Percentiles rank a stretch among this genome's conserved stretches.
These are phyloP conservation scores for Seira musarum DNA, from an alignment of 2,888 invertebrate genomes.

Conservation along the genomic window DNA sequence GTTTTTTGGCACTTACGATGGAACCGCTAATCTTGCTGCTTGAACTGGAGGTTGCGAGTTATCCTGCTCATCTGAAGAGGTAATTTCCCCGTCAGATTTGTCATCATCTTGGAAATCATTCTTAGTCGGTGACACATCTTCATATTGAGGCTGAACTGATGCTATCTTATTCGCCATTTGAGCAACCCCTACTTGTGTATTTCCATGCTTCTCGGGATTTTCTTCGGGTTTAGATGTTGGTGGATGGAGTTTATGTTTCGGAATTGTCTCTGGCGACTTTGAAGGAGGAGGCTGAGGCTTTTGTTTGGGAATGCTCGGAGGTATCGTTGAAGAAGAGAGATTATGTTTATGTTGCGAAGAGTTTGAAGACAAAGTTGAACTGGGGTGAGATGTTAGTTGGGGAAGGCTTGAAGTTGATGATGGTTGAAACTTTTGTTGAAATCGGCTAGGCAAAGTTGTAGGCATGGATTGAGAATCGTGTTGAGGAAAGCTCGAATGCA, in stretches of 20 bases:
- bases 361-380: neutral
- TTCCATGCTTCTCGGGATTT: neutral
- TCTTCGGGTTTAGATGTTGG: neutral
- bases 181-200: neutral
- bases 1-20: neutral
- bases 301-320: too few relatives aligned
- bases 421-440: too few relatives aligned
- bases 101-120: neutral
- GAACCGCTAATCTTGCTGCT: neutral
- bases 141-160: neutral
- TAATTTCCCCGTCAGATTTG: slow-evolving; percentile 48
- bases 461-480: too few relatives aligned
- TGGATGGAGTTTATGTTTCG: neutral
- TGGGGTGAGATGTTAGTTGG: too few relatives aligned
- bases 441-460: too few relatives aligned
- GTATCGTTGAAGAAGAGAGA: neutral
- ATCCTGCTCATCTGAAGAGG: slow-evolving; percentile 31
- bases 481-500: too few relatives aligned
- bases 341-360: neutral
- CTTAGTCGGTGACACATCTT: neutral
- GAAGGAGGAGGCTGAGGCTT: too few relatives aligned
- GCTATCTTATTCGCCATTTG: neutral
- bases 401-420: too few relatives aligned
- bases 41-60: neutral
- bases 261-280: neutral